These are phyloP conservation scores for Arctopsyche grandis DNA, from an alignment of 1,140 invertebrate species.

Conservation along the genomic window DNA sequence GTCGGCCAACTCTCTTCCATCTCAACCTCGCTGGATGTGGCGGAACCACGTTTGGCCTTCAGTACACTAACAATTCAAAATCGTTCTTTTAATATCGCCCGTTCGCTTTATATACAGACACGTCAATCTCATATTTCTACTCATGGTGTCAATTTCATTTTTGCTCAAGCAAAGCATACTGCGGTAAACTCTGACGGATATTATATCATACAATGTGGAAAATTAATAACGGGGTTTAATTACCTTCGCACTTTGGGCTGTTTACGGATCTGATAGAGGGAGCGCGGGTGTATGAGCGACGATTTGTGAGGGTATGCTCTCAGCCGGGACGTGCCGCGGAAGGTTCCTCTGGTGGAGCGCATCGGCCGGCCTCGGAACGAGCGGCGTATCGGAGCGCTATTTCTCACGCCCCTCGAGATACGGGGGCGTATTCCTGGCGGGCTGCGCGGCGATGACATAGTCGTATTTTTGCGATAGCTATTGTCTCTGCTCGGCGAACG, in stretches of 20 bases:
- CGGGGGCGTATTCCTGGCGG: constrained; percentile 53
- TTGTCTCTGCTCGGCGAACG: constrained; percentile 60
- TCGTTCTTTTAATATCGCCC: neutral
- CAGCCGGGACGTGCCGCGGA: constrained; percentile 61
- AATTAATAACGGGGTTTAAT: neutral
- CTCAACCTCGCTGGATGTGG: constrained; percentile 62
- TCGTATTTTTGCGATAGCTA: constrained; percentile 62
- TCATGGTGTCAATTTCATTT: neutral
- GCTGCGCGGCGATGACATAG: constrained; percentile 64
- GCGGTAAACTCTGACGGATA: neutral
- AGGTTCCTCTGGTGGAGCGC: constrained; percentile 59
- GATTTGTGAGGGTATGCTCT: constrained; percentile 53
- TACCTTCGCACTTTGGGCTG: constrained; percentile 38
- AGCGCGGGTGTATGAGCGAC: constrained; percentile 57
- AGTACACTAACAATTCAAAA: constrained; percentile 58
- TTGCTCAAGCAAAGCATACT: no score
- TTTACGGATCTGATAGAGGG: neutral
- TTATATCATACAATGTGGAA: constrained; percentile 3
- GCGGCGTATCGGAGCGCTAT: constrained; percentile 60
- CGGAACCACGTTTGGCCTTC: constrained; percentile 62
- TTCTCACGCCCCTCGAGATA: constrained; percentile 51
- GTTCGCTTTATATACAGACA: neutral
- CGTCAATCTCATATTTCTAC: neutral
- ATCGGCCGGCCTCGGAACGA: constrained; percentile 63
- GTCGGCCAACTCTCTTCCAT: constrained; percentile 65